phyloP scores from a whole-genome alignment of 2,797 vertebrate species.

The Callimico goeldii region DNA sequence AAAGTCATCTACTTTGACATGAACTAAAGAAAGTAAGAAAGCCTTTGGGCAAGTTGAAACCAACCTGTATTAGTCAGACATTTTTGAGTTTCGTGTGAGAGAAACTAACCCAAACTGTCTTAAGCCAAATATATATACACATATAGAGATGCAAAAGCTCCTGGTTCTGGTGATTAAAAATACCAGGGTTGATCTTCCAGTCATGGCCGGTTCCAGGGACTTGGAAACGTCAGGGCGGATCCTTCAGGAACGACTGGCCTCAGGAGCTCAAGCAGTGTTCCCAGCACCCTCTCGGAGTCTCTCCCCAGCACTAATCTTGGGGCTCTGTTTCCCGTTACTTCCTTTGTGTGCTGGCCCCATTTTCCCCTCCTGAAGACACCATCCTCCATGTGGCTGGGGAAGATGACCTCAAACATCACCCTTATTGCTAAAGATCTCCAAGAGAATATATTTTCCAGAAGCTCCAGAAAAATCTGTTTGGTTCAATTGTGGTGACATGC shows the following conservation, averaged over 20 bases:
- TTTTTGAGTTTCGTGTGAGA: background rate
- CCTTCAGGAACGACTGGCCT: background rate
- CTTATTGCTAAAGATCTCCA: background rate
- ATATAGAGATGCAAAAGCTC: background rate
- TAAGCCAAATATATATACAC: background rate
- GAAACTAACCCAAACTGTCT: background rate
- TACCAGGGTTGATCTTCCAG: background rate
- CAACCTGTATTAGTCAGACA: slow-evolving; percentile 1
- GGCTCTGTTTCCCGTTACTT: background rate
- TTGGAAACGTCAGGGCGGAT: background rate
- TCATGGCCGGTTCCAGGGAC: background rate
- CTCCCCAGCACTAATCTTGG: fast-evolving
- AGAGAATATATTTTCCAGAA: background rate
- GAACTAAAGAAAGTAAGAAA: background rate
- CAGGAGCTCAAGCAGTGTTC: background rate
- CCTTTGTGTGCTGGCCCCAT: background rate
- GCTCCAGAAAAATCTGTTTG: background rate
- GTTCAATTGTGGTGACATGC: background rate
- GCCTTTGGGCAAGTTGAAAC: slow-evolving; percentile 10
- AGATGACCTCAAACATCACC: background rate
- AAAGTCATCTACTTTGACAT: background rate
- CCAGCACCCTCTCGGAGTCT: background rate
- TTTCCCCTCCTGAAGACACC: background rate
- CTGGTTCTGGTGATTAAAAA: background rate
- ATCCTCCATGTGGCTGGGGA: background rate